Percentiles rank a stretch among this genome's conserved stretches.
phyloP scores from a whole-genome alignment of 2,113 vertebrate species.

The Cavia porcellus region DNA sequence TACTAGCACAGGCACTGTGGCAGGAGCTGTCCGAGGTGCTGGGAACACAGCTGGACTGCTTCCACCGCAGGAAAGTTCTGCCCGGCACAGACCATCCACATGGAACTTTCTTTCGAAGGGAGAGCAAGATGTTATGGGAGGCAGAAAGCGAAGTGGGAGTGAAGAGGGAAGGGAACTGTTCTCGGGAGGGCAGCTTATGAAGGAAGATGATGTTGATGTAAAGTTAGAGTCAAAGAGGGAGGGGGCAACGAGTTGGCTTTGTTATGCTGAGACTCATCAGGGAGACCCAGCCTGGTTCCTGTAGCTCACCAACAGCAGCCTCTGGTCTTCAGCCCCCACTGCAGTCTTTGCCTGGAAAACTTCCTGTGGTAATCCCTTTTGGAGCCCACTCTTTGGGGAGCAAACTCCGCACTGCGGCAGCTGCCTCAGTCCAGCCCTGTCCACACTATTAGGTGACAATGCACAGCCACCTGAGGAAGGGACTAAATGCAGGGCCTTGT shows the following conservation, averaged over 20 bases:
- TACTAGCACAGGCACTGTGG: neutral
- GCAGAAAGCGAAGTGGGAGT: neutral
- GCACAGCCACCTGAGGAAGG: neutral
- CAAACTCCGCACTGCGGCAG: neutral
- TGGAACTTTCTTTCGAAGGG: neutral
- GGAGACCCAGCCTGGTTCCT: neutral
- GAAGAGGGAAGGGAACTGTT: neutral
- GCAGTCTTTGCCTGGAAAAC: neutral
- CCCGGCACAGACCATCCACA: neutral
- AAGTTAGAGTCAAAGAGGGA: neutral
- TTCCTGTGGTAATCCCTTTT: neutral
- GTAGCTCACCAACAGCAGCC: neutral
- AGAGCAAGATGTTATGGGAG: neutral
- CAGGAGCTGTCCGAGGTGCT: neutral
- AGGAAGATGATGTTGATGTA: neutral
- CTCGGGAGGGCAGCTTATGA: neutral
- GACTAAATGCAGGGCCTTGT: neutral
- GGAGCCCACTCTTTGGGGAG: neutral
- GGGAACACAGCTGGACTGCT: neutral
- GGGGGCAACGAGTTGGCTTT: neutral
- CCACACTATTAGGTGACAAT: neutral
- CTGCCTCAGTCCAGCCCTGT: neutral
- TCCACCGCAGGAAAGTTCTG: neutral
- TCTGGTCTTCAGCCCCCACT: neutral
- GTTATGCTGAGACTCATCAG: neutral